Evolutionary conservation across 1,140 invertebrate genomes (phyloP).

Genomic region (Scylla paramamosain): DNA sequence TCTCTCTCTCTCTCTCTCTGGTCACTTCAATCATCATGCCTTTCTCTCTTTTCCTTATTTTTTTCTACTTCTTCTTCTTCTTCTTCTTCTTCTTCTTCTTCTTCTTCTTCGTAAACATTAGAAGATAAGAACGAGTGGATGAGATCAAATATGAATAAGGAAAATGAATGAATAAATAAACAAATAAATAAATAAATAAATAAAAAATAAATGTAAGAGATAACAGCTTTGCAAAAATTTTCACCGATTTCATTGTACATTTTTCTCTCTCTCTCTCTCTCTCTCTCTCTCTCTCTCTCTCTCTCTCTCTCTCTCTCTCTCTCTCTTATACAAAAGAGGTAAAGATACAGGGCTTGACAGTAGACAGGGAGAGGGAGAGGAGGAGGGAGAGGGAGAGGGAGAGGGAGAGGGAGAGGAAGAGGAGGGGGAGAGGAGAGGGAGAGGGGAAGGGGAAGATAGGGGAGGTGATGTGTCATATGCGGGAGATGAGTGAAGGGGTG

Average conservation of each 20-base stretch:
- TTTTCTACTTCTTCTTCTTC: background rate
- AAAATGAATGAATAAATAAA: too few relatives aligned
- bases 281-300: background rate
- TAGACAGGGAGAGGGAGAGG: background rate
- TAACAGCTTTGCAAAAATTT: too few relatives aligned
- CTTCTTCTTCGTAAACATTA: background rate
- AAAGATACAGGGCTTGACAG: background rate
- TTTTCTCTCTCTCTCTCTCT: too few relatives aligned
- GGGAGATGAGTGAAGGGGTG: background rate
- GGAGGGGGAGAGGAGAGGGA: background rate
- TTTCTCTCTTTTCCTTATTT: background rate
- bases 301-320: background rate
- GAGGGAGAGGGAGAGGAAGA: background rate
- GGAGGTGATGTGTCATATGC: background rate
- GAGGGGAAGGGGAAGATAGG: background rate
- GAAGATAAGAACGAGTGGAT: too few relatives aligned
- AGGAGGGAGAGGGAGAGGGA: background rate
- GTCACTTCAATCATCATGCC: background rate
- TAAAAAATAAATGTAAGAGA: too few relatives aligned
- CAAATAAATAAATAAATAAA: too few relatives aligned
- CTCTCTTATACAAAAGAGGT: background rate
- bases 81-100: background rate
- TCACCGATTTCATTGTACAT: too few relatives aligned
- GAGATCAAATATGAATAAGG: too few relatives aligned
- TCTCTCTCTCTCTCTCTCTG: background rate